Conservation (phyloP, 1,140 invertebrate species). For the Hyphantria cunea region DNA sequence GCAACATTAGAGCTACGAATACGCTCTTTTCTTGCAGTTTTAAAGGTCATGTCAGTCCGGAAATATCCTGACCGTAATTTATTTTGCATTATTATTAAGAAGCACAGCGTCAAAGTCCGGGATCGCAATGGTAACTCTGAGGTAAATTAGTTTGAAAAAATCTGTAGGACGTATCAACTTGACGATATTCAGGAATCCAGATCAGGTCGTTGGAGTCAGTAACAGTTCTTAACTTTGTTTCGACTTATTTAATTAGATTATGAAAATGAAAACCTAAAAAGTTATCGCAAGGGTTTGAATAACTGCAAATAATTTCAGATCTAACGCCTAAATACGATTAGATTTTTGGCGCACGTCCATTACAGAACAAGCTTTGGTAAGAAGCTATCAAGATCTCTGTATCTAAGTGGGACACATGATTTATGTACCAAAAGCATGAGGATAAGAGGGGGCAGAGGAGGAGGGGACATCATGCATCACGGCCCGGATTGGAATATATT, state of each 20-base stretch:
- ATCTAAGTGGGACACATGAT: slow-evolving; percentile 28
- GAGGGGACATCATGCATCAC: slow-evolving; percentile 21
- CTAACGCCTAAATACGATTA: slow-evolving; percentile 11
- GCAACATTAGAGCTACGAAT: too few relatives aligned
- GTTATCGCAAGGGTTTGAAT: neutral
- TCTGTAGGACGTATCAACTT: neutral
- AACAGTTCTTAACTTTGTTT: neutral
- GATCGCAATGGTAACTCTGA: too few relatives aligned
- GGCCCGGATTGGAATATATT: slow-evolving; percentile 17
- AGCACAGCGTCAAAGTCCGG: too few relatives aligned
- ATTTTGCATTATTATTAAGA: too few relatives aligned
- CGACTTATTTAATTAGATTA: neutral
- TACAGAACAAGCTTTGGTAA: slow-evolving; percentile 16
- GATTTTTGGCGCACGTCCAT: slow-evolving; percentile 22
- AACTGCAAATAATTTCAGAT: slow-evolving; percentile 2
- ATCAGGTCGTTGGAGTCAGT: neutral
- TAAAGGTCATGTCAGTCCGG: too few relatives aligned
- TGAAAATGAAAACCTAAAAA: neutral
- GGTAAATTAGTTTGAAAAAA: neutral
- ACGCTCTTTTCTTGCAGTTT: too few relatives aligned
- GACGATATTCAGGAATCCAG: neutral
- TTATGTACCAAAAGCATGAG: slow-evolving; percentile 13
- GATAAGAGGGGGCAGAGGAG: neutral
- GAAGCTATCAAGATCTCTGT: slow-evolving; percentile 23
- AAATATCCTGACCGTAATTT: too few relatives aligned